Evolutionary conservation across 2,888 invertebrate genomes (phyloP).

Genomic region (Dynastes maya): DNA sequence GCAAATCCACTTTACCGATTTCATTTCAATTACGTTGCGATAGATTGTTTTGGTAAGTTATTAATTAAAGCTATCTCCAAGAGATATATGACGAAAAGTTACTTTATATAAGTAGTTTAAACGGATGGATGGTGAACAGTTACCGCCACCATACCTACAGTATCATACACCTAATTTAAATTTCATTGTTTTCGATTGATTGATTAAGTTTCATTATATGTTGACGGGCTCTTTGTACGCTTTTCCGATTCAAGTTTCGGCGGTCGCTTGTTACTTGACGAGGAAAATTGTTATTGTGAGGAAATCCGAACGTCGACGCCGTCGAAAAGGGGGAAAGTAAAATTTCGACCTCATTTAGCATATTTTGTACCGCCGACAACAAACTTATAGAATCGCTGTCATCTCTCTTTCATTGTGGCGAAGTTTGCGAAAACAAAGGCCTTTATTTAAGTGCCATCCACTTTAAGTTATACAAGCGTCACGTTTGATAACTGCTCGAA

Average conservation of each 20-base stretch:
- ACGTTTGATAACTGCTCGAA: conserved; percentile 56
- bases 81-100: background rate
- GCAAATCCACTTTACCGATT: no score
- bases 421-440: conserved; percentile 56
- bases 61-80: background rate
- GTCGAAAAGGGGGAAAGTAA: conserved; percentile 28
- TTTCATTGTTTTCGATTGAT: conserved; percentile 42
- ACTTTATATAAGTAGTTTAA: conserved; percentile 14
- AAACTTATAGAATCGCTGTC: conserved; percentile 59
- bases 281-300: conserved; percentile 46
- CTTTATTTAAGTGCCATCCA: conserved; percentile 58
- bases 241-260: conserved; percentile 51
- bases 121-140: background rate
- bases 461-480: conserved; percentile 53
- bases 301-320: conserved; percentile 7
- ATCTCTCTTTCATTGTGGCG: conserved; percentile 55
- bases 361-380: conserved; percentile 57
- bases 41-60: background rate
- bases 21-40: no score
- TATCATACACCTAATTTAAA: conserved; percentile 39
- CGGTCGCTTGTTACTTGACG: conserved; percentile 15
- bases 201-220: conserved; percentile 42
- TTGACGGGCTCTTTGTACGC: conserved; percentile 39
- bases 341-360: conserved; percentile 54
- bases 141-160: background rate